Base-by-base conservation (phyloP, 53 echinoderm and acorn worm genomes). In the Zoroaster sp. region DNA sequence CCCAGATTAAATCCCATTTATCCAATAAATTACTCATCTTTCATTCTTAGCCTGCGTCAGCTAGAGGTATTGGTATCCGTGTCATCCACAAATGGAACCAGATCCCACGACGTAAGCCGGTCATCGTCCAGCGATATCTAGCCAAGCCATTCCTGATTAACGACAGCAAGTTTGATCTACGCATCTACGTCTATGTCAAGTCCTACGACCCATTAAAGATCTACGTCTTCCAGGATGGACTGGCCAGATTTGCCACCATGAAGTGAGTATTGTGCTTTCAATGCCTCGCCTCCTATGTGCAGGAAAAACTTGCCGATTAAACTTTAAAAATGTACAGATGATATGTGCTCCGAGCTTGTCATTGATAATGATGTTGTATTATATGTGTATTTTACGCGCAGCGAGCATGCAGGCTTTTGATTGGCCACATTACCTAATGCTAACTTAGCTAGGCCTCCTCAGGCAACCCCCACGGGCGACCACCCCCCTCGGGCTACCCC, bases 21-120 rank as follows among this genome's bases (percentile, higher is more conserved):
- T n/a, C n/a, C 0, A 5, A 20, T 66, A 30, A 0, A 4, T 85
- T 74, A 8, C 54, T 23, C 40, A 11, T 36, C 38, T 88, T 35
- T 55, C 47, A 21, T 70, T 73, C 2, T 1, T 68, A 99, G 99
- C 99, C 99, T 78, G 99, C 99, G 37, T 99, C 99, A 13, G 99
- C 99, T 2, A 91, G 99, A 66, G 99, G 99, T 44, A 96, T 96
- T 4, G 99, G 99, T 10, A 91, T 99, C 75, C 87, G 89, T 18
- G 99, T 99, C 34, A 91, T 99, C 76, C 96, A 99, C 90, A 99
- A 99, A 32, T 99, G 99, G 99, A 93, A 88, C 47, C 99, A 99
- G 90, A 99, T 99, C 11, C 99, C 99, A 12, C 69, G 92, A 32
- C 88, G 99, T 78, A 96, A 87, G 43, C 86, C 99, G 3, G 99